Percentiles rank a stretch among this genome's conserved stretches.
phyloP scores from a whole-genome alignment of 2,797 vertebrate genomes.

The Paguma larvata region DNA sequence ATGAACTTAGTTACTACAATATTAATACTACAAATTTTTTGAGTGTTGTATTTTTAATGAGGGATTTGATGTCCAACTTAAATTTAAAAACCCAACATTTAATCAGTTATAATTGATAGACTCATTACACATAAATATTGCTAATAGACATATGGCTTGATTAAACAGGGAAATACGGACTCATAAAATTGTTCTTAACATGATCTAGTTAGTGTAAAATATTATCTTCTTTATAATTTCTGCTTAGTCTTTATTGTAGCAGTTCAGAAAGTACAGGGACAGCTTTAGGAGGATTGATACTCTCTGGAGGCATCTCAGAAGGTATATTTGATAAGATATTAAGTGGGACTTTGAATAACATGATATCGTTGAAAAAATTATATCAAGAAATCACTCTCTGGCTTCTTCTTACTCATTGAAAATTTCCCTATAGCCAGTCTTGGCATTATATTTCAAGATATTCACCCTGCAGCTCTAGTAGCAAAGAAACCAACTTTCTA shows the following conservation, averaged over 20 bases:
- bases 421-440: not conserved
- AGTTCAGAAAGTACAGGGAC: conserved; percentile 7
- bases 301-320: conserved; percentile 52
- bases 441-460: not conserved
- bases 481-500: not conserved
- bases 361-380: conserved; percentile 58
- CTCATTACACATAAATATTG: not conserved
- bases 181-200: conserved; percentile 33
- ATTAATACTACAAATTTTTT: not conserved
- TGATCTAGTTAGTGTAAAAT: conserved; percentile 57
- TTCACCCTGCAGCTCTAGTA: not conserved
- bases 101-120: conserved; percentile 10
- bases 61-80: not conserved
- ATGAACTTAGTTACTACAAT: not conserved
- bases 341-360: conserved; percentile 46
- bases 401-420: conserved; percentile 48
- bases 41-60: conserved; percentile 32
- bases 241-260: conserved; percentile 39
- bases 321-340: conserved; percentile 59
- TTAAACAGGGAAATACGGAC: not conserved
- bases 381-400: conserved; percentile 45
- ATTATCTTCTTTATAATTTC: conserved; percentile 55
- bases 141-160: conserved; percentile 41
- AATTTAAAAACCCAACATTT: conserved; percentile 40
- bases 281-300: conserved; percentile 46